A percentile compares a stretch with the other conserved stretches of the same genome.
Conservation (phyloP, 2,888 invertebrate genomes). For the Tachystola acroxantha region DNA sequence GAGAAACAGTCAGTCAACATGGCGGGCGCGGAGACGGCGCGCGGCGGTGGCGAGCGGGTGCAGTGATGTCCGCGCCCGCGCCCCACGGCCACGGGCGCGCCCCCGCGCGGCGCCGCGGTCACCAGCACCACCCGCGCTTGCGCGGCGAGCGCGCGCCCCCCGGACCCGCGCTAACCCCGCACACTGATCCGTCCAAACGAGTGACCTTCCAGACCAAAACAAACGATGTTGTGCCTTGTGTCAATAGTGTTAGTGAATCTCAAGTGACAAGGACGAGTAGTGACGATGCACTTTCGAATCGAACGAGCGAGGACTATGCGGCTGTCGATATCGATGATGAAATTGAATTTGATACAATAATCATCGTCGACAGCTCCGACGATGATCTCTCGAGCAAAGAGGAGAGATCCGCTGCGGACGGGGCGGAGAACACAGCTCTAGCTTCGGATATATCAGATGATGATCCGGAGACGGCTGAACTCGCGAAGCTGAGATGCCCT, state of each 20-base stretch:
- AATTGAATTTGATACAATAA: constrained; percentile 54
- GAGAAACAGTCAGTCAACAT: constrained; percentile 73
- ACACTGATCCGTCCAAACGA: constrained; percentile 64
- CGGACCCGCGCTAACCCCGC: constrained; percentile 31
- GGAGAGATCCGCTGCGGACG: constrained; percentile 64
- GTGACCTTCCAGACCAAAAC: constrained; percentile 65
- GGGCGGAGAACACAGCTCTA: constrained; percentile 62
- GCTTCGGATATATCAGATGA: constrained; percentile 75
- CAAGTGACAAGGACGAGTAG: constrained; percentile 73
- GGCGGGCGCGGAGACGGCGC: constrained; percentile 74
- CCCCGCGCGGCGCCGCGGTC: constrained; percentile 82
- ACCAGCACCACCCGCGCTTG: constrained; percentile 86
- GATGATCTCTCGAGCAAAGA: constrained; percentile 66
- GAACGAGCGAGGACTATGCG: constrained; percentile 52
- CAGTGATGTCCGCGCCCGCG: constrained; percentile 79
- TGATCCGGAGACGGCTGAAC: constrained; percentile 88
- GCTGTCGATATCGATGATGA: constrained; percentile 59
- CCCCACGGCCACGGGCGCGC: constrained; percentile 78
- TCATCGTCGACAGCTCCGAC: constrained; percentile 52
- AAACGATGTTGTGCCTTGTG: constrained; percentile 76
- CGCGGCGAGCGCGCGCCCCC: constrained; percentile 79
- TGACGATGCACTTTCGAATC: constrained; percentile 78
- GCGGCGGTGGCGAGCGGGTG: constrained; percentile 58
- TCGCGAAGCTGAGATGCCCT: constrained; percentile 91
- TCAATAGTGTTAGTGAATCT: constrained; percentile 77